Conservation (phyloP, 2,888 invertebrate species). For the Acrobasis repandana region DNA sequence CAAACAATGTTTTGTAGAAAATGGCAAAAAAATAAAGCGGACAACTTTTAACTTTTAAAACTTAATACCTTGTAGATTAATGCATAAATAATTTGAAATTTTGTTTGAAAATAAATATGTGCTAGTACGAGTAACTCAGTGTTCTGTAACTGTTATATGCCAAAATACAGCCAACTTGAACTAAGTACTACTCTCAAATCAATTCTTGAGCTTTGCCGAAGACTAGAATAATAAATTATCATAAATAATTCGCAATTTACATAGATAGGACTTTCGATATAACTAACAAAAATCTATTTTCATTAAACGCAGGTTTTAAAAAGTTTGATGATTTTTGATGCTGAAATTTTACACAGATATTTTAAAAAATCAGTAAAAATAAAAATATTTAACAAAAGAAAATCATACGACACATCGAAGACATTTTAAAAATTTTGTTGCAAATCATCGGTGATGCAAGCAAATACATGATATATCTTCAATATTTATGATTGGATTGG, state of each 20-base stretch:
- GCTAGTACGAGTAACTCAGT: constrained; percentile 1
- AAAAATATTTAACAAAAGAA: too few relatives aligned
- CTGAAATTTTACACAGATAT: neutral
- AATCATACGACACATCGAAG: neutral
- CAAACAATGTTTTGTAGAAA: too few relatives aligned
- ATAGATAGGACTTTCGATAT: neutral
- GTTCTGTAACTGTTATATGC: neutral
- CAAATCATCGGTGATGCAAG: neutral
- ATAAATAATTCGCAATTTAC: constrained; percentile 39
- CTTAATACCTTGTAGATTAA: too few relatives aligned
- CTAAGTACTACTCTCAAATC: constrained; percentile 40
- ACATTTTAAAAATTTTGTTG: too few relatives aligned
- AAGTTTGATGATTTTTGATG: neutral
- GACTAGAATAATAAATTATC: constrained; percentile 72
- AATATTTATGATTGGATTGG: neutral
- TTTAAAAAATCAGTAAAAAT: too few relatives aligned
- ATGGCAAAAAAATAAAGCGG: too few relatives aligned
- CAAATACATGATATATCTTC: neutral
- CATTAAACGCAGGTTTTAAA: neutral
- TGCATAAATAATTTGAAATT: too few relatives aligned
- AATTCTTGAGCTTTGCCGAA: constrained; percentile 70
- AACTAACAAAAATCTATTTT: neutral
- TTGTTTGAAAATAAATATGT: neutral
- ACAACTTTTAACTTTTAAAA: too few relatives aligned
- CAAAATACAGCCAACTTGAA: constrained; percentile 3